Evolutionary conservation across 2,888 invertebrate genomes (phyloP), one percentile per base, ranked within the genome.

Genomic region (Thecophora atra): DNA sequence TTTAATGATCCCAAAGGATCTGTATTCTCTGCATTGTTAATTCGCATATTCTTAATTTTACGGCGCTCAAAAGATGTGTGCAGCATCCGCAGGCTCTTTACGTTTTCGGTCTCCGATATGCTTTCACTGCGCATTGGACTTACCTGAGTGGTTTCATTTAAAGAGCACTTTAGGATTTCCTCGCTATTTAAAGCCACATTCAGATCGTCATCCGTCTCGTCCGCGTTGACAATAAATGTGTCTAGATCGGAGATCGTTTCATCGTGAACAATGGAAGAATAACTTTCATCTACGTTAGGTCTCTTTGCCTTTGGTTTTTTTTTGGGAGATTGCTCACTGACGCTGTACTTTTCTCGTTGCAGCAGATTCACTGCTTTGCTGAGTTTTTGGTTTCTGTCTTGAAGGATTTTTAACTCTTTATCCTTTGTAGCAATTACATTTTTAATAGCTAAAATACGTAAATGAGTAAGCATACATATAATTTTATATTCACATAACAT

Each of bases 131-230:
- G 68, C 74, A 2, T 77, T 74, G 30, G 73, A 75, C 63, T 76
- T 30, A 19, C 73, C n/a, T 62, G 70, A 8, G 62, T 52, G n/a
- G 28, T 47, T 13, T 71, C 65, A 1, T 37, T 37, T 8, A 56
- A 64, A 28, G 71, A 65, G 28, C 65, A 71, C 13, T 79, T 79
- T 70, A 80, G 77, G 52, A 78, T 70, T 28, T 77, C 74, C 24
- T 81, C 79, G 56, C 78, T 79, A 71, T 80, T 81, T 3, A 86
- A 37, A 0, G 84, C 86, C 64, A 81, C 79, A 72, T 86, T 85
- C 63, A 84, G 78, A 73, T 84, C 66, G 26, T 71, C 71, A 4
- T 30, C 13, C 47, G 66, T 60, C 7, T 24, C 19, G 37, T 63
- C 63, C 1, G n/a, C 51, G 4, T n/a, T 30, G 1, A n/a, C 30